A percentile compares a stretch with the other conserved stretches of the same genome.
These are phyloP conservation scores for Hippocampus comes DNA, from an alignment of 2,113 vertebrate species.

Conservation along the genomic window DNA sequence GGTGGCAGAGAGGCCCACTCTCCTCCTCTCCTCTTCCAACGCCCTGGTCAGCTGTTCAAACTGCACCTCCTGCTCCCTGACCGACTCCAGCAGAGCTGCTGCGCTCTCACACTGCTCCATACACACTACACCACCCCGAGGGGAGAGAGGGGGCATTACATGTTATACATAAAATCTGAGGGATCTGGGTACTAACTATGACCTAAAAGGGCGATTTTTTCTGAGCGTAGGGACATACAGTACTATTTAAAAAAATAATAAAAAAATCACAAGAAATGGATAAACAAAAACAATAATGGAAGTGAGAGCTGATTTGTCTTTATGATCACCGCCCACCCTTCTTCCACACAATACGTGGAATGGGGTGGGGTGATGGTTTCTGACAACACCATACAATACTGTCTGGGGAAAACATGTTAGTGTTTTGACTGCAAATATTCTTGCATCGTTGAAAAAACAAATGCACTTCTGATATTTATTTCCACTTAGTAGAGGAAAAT, in stretches of 20 bases:
- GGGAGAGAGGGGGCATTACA: constrained; percentile 62
- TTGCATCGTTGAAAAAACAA: too few relatives aligned
- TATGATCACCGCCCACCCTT: too few relatives aligned
- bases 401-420: too few relatives aligned
- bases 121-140: constrained; percentile 73
- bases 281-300: background rate
- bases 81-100: constrained; percentile 98
- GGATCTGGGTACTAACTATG: background rate
- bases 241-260: background rate
- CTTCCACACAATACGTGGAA: too few relatives aligned
- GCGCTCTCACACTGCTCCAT: constrained; percentile 95
- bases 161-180: background rate
- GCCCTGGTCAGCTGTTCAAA: constrained; percentile 99
- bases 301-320: too few relatives aligned
- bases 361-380: too few relatives aligned
- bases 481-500: too few relatives aligned
- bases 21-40: constrained; percentile 97
- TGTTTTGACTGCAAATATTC: too few relatives aligned
- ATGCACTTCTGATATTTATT: too few relatives aligned
- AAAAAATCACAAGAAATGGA: background rate
- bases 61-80: constrained; percentile 99
- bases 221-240: background rate
- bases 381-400: too few relatives aligned
- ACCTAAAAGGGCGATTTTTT: background rate
- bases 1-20: constrained; percentile 87